These are phyloP conservation scores for Myxocyprinus asiaticus DNA, from an alignment of 2,113 vertebrate species.

Conservation along the genomic window DNA sequence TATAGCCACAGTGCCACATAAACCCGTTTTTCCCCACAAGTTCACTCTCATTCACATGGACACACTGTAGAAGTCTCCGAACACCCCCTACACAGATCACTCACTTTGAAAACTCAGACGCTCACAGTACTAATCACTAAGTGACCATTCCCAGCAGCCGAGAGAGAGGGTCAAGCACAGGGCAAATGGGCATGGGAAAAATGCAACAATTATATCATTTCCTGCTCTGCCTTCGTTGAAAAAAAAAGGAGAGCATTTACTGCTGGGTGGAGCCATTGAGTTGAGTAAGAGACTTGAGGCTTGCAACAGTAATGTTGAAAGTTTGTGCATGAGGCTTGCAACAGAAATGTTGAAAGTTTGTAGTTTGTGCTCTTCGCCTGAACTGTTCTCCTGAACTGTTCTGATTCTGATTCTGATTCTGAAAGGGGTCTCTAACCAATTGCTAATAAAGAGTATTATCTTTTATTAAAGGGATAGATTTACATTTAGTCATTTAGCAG, in stretches of 20 bases:
- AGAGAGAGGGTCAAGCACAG: constrained; percentile 65
- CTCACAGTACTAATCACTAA: constrained; percentile 59
- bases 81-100: constrained; percentile 23
- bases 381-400: neutral
- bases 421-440: neutral
- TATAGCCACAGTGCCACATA: constrained; percentile 42
- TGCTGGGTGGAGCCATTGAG: constrained; percentile 25
- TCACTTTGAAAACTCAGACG: constrained; percentile 13
- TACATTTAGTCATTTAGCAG: too few species aligned
- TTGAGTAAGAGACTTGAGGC: constrained; percentile 1
- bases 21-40: constrained; percentile 49
- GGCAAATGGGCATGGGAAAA: constrained; percentile 72
- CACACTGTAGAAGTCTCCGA: constrained; percentile 25
- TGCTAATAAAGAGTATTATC: neutral
- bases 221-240: constrained; percentile 75
- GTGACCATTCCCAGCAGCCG: constrained; percentile 61
- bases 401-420: too few species aligned
- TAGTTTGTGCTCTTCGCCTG: neutral
- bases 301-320: neutral
- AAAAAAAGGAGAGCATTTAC: constrained; percentile 61
- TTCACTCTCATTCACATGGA: constrained; percentile 28
- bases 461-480: neutral
- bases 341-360: too few species aligned
- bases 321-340: too few species aligned
- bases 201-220: constrained; percentile 77